Percentiles rank a stretch among this genome's conserved stretches.
Conservation (phyloP, 2,888 invertebrate species). For the Eupsilia transversa region DNA sequence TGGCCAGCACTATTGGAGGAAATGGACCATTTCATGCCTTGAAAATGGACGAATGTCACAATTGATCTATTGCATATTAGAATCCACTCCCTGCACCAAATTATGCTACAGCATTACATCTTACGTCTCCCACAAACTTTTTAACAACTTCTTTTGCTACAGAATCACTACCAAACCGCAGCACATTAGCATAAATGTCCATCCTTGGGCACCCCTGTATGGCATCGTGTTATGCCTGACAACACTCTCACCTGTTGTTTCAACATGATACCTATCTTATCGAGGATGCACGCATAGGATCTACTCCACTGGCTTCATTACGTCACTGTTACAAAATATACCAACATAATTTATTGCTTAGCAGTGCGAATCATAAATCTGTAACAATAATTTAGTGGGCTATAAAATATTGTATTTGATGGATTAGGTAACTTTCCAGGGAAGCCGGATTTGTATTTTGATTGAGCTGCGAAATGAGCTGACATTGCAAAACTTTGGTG, state of each 20-base stretch:
- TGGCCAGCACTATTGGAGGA: too few relatives aligned
- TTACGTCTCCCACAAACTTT: not conserved
- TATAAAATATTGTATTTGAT: constrained; percentile 31
- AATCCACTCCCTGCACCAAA: not conserved
- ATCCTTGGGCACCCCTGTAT: constrained; percentile 37
- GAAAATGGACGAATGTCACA: not conserved
- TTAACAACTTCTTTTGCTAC: not conserved
- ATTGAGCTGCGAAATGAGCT: not conserved
- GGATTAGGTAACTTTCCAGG: constrained; percentile 31
- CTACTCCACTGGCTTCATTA: constrained; percentile 37
- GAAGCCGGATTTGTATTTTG: not conserved
- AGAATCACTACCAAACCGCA: not conserved
- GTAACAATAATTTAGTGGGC: constrained; percentile 39
- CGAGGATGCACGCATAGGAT: constrained; percentile 42
- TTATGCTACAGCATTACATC: not conserved
- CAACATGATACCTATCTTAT: constrained; percentile 59
- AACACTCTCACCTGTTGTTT: constrained; percentile 49
- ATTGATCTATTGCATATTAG: not conserved
- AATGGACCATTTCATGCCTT: too few relatives aligned
- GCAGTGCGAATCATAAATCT: constrained; percentile 49
- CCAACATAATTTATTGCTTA: constrained; percentile 34
- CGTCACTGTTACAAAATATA: constrained; percentile 50
- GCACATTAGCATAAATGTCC: constrained; percentile 2
- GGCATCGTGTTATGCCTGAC: constrained; percentile 16
- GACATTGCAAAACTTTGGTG: not conserved